Evolutionary conservation across 2,113 vertebrate genomes (phyloP).

Genomic region (Rhinopomastus cyanomelas): DNA sequence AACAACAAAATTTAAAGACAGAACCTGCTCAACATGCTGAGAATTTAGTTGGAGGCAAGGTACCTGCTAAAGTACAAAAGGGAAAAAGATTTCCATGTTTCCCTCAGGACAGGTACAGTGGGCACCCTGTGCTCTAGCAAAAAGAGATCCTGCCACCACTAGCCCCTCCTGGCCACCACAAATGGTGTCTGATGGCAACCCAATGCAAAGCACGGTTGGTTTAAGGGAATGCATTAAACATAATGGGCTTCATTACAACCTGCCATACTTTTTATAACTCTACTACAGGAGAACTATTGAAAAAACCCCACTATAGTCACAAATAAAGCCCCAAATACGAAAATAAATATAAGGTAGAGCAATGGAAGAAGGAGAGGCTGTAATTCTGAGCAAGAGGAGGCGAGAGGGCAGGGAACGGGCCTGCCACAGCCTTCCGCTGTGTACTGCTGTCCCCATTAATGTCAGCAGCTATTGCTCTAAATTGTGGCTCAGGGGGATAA

Average conservation of each 20-base stretch:
- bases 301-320: background rate
- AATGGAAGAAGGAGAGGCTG: background rate
- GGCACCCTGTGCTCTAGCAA: accelerated
- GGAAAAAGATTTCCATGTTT: accelerated
- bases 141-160: background rate
- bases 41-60: background rate
- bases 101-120: background rate
- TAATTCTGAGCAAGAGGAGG: background rate
- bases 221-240: background rate
- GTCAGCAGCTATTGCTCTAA: background rate
- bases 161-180: accelerated
- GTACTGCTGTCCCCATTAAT: background rate
- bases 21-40: background rate
- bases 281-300: background rate
- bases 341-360: background rate
- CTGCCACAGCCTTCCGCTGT: background rate
- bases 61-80: background rate
- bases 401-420: background rate
- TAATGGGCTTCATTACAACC: background rate
- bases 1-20: background rate
- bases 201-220: accelerated
- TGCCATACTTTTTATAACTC: background rate
- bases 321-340: background rate
- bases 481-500: slow-evolving; percentile 15
- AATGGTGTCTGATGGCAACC: accelerated